Evolutionary conservation across 1,140 invertebrate genomes (phyloP).

Genomic region (Camponotus pennsylvanicus): DNA sequence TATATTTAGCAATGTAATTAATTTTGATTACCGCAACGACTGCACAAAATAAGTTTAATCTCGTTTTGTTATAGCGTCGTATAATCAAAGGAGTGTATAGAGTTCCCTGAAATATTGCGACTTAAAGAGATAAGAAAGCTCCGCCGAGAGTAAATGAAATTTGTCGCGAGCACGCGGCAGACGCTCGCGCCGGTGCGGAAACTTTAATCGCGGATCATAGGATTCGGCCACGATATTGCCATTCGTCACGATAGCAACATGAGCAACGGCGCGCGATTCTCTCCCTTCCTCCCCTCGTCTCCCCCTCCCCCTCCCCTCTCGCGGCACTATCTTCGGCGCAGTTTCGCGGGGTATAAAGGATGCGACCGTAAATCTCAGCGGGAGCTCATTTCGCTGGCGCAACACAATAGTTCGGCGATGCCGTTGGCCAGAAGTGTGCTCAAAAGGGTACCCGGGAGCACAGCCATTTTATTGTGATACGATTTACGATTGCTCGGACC

Average conservation of each 20-base stretch:
- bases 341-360: conserved; percentile 72
- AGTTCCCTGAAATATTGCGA: conserved; percentile 11
- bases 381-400: conserved; percentile 76
- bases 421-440: conserved; percentile 65
- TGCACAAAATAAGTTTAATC: neutral
- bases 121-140: conserved; percentile 39
- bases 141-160: conserved; percentile 36
- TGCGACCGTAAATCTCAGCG: conserved; percentile 77
- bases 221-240: conserved; percentile 60
- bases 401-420: conserved; percentile 77
- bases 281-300: too few relatives aligned
- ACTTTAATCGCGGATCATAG: conserved; percentile 71
- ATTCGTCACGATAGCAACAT: conserved; percentile 70
- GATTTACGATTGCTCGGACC: conserved; percentile 77
- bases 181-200: conserved; percentile 37
- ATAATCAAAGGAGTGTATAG: neutral
- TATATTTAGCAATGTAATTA: conserved; percentile 1
- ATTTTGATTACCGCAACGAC: neutral
- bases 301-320: neutral
- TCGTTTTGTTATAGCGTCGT: neutral
- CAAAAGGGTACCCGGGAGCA: conserved; percentile 66
- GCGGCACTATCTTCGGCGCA: conserved; percentile 37
- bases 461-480: conserved; percentile 77
- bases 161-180: conserved; percentile 25
- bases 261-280: conserved; percentile 4